Evolutionary conservation across 37 sponge, comb jelly and placozoan genomes (phyloP).

Genomic region (Mnemiopsis leidyi): DNA sequence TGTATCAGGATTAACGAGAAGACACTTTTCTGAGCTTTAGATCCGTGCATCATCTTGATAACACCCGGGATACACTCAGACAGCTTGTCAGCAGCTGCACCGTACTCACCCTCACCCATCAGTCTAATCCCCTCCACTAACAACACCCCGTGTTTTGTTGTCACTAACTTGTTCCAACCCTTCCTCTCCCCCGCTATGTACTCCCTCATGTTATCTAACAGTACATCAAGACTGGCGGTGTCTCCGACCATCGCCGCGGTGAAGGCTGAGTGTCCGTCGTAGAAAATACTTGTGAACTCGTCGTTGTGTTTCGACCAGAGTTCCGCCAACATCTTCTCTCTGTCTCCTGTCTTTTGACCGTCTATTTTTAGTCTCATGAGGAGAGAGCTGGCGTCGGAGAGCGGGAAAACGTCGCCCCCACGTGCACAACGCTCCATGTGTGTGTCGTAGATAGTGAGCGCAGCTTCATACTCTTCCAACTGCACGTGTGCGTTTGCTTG

Average conservation of each 20-base stretch:
- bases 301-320: slow-evolving; percentile 45
- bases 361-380: slow-evolving; percentile 17
- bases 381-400: slow-evolving; percentile 30
- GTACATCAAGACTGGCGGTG: neutral
- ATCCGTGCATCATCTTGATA: slow-evolving; percentile 49
- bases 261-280: slow-evolving; percentile 36
- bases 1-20: neutral
- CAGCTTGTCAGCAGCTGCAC: neutral
- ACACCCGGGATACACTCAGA: neutral
- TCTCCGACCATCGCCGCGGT: slow-evolving; percentile 1
- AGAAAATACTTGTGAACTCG: slow-evolving; percentile 34
- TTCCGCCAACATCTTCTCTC: neutral
- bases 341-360: neutral
- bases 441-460: slow-evolving; percentile 32
- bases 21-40: slow-evolving; percentile 59
- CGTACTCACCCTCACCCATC: slow-evolving; percentile 18
- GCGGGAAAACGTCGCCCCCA: slow-evolving; percentile 39
- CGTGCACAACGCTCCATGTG: neutral
- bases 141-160: neutral
- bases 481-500: slow-evolving; percentile 14
- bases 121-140: slow-evolving; percentile 20
- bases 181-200: neutral
- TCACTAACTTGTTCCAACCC: slow-evolving; percentile 61
- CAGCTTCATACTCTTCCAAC: slow-evolving; percentile 23
- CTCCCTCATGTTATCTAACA: neutral